A percentile compares a stretch with the other conserved stretches of the same genome.
Evolutionary conservation across 1,140 invertebrate genomes (phyloP).

Genomic region (Holotrichia oblita): DNA sequence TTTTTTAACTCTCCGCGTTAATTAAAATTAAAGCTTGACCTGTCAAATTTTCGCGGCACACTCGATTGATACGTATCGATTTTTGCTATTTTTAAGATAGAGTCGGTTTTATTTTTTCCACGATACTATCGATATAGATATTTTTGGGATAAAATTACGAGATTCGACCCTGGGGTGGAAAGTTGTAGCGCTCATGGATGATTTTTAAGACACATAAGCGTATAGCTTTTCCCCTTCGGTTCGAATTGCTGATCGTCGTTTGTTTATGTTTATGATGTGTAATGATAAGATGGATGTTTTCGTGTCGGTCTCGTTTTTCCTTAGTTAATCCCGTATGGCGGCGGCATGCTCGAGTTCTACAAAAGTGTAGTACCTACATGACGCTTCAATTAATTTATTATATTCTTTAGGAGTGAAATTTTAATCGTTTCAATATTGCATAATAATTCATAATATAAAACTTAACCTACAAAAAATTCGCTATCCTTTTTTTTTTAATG

Average conservation of each 20-base stretch:
- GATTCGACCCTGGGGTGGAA: constrained; percentile 71
- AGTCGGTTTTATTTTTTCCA: no score
- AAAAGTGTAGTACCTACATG: no score
- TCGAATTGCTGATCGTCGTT: constrained; percentile 29
- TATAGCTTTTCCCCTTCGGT: constrained; percentile 95
- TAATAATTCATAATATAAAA: no score
- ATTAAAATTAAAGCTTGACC: constrained; percentile 21
- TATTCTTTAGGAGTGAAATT: no score
- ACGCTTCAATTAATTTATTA: no score
- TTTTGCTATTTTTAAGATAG: background rate
- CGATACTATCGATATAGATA: no score
- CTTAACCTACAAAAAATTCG: no score
- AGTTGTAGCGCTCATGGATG: constrained; percentile 84
- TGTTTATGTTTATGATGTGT: background rate
- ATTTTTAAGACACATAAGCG: constrained; percentile 83
- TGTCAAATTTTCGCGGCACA: background rate
- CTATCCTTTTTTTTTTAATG: no score
- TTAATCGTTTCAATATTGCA: no score
- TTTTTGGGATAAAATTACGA: background rate
- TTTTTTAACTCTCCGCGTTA: constrained; percentile 30
- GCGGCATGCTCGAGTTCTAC: no score
- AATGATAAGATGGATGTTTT: no score
- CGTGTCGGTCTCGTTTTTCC: background rate
- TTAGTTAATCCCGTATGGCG: background rate
- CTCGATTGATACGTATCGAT: background rate